These are phyloP conservation scores for Agrypnus murinus DNA, from an alignment of 2,888 invertebrate species.

Conservation along the genomic window DNA sequence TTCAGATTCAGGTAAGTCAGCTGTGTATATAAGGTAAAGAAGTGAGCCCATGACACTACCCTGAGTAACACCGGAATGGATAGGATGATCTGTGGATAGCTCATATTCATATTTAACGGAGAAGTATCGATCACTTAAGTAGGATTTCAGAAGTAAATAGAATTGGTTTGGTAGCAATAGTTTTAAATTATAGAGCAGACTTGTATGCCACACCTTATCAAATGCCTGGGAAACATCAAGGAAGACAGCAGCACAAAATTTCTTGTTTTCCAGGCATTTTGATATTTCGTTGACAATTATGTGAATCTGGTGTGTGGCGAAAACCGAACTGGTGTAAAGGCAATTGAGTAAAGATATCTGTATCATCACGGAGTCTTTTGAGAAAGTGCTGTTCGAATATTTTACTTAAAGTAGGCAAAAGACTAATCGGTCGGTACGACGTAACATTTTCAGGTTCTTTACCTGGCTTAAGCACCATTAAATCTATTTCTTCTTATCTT, in stretches of 20 bases:
- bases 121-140: neutral
- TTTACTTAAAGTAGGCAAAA: too few species aligned
- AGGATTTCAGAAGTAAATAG: neutral
- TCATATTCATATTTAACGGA: neutral
- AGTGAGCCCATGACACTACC: neutral
- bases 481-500: neutral
- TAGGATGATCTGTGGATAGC: neutral
- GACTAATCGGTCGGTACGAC: too few species aligned
- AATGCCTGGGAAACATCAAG: neutral
- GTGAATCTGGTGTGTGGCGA: slow-evolving; percentile 1
- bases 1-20: slow-evolving; percentile 5
- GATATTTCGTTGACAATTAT: neutral
- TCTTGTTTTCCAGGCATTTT: neutral
- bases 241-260: neutral
- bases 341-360: neutral
- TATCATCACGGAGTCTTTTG: neutral
- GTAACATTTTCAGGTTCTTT: neutral
- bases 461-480: neutral
- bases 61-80: too few species aligned
- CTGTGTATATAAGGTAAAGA: neutral
- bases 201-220: neutral
- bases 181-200: slow-evolving; percentile 1
- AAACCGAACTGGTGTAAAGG: neutral
- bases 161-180: neutral
- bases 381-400: too few species aligned